Conservation (phyloP, 2,113 vertebrate genomes). For the Proteles cristata region DNA sequence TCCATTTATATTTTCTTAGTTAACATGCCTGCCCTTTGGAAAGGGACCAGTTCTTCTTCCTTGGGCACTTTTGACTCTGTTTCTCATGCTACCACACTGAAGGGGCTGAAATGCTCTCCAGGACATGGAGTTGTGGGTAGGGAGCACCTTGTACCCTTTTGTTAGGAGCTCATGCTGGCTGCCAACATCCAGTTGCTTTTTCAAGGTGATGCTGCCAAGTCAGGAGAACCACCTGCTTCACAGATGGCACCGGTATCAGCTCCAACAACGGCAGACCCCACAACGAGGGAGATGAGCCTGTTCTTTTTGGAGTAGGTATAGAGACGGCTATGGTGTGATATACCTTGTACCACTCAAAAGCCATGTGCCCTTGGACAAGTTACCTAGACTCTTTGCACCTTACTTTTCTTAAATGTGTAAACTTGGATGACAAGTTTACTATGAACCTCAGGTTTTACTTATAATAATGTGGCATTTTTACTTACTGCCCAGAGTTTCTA, state of each 20-base stretch:
- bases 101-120: background rate
- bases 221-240: background rate
- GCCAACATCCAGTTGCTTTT: background rate
- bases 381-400: background rate
- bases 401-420: background rate
- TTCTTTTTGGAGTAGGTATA: background rate
- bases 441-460: background rate
- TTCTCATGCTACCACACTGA: background rate
- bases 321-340: background rate
- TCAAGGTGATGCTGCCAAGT: background rate
- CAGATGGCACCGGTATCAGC: background rate
- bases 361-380: background rate
- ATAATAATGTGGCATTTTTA: background rate
- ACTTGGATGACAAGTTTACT: background rate
- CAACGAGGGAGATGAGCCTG: background rate
- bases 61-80: background rate
- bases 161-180: background rate
- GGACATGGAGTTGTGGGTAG: no score
- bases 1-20: background rate
- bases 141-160: background rate
- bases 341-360: background rate
- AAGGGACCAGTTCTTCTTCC: background rate
- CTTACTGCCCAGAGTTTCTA: background rate
- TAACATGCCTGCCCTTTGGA: background rate
- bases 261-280: background rate